Conservation (phyloP, 2,113 vertebrate genomes). For the Triplophysa tibetana region DNA sequence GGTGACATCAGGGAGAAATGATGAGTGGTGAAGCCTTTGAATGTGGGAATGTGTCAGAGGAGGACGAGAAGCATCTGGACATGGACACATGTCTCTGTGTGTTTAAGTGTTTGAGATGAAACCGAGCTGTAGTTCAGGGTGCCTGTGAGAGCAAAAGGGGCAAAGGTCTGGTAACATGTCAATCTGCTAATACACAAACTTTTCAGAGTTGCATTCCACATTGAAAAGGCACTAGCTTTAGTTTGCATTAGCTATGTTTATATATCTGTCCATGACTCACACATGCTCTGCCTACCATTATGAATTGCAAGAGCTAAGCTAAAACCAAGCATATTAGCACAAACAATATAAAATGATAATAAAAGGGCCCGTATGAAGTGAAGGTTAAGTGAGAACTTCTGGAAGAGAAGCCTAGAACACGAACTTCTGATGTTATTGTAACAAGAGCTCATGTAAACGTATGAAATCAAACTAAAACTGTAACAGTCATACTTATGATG, state of each 20-base stretch:
- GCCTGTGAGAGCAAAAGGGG: not conserved
- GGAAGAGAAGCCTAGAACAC: no score
- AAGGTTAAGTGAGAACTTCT: not conserved
- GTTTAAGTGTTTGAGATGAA: constrained; percentile 20
- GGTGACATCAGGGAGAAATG: not conserved
- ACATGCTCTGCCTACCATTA: not conserved
- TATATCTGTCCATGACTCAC: not conserved
- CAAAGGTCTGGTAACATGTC: constrained; percentile 10
- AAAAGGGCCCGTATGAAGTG: not conserved
- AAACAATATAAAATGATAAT: not conserved
- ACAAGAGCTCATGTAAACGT: no score
- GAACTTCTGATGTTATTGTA: no score
- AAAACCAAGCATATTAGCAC: not conserved
- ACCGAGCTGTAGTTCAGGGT: not conserved
- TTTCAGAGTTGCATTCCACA: not conserved
- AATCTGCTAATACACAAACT: not conserved
- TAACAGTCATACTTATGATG: not conserved
- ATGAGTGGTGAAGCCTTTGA: not conserved
- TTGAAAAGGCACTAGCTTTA: not conserved
- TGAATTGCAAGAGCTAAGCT: not conserved
- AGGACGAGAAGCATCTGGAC: constrained; percentile 29
- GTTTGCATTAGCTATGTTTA: constrained; percentile 3
- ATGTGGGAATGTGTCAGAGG: no score
- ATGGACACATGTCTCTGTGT: not conserved
- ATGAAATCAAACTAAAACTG: no score